Base-by-base conservation (phyloP, 2,113 vertebrate species). In the Barbus barbus region DNA sequence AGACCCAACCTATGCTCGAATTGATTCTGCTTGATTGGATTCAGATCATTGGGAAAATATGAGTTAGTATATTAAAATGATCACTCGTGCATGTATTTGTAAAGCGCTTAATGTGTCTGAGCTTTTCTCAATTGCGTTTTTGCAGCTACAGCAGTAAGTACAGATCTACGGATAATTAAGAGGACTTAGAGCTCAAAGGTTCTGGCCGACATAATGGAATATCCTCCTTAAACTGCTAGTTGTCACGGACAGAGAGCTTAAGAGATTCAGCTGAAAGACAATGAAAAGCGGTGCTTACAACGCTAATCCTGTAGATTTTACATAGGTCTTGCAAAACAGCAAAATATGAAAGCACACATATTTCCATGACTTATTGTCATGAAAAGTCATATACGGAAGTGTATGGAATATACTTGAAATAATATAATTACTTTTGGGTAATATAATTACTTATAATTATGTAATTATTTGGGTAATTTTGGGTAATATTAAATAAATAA, bases 11-110 rank as follows among this genome's bases (percentile, higher is more conserved):
- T n/a, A 41, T 71, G 33, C 67, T 41, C 1, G 36, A 41, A 71
- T n/a, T 41, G 67, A 71, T 71, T 71, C 67, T 71, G 53, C 51
- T 28, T 44, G 33, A 61, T 48, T 81, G 18, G 77, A 78, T 53
- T 71, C 36, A 71, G n/a, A 4, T n/a, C 36, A 13, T 13, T n/a
- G 9, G 36, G 26, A 24, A 53, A 51, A 36, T 56, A 77, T 77
- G 51, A 11, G 24, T 77, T 20, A 77, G 2, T 77, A 12, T 24
- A 77, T 77, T 24, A 38, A 77, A 77, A 56, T 36, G 20, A n/a
- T 24, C 28, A 36, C 18, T 58, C 20, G 12, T 77, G 28, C 20
- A 31, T 58, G 24, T 1, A 31, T 56, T 14, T 58, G 11, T 58
- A 58, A 77, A 58, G 53, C 12, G 12, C 28, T 77, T 58, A 14